These are phyloP conservation scores for Struthidea cinerea DNA, from an alignment of 2,113 vertebrate genomes.

Conservation along the genomic window DNA sequence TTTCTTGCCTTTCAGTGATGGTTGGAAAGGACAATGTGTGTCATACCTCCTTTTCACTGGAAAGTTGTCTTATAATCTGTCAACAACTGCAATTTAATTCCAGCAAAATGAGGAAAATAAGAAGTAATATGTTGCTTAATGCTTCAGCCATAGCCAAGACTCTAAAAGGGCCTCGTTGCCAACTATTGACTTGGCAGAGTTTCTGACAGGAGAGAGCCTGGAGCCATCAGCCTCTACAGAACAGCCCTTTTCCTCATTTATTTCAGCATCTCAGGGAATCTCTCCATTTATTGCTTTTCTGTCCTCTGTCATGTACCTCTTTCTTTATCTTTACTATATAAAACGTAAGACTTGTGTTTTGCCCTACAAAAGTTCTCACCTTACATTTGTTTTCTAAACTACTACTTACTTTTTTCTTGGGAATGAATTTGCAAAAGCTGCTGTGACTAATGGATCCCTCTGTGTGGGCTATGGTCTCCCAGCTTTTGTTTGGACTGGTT, in stretches of 20 bases:
- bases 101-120: neutral
- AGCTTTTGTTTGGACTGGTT: neutral
- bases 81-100: neutral
- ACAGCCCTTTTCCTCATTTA: neutral
- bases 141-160: neutral
- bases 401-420: neutral
- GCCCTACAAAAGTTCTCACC: neutral
- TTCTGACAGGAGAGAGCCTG: neutral
- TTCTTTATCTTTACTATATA: neutral
- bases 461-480: rapidly evolving
- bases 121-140: neutral
- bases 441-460: neutral
- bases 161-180: neutral
- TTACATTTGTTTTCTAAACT: neutral
- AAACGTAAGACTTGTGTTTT: neutral
- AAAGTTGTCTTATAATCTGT: neutral
- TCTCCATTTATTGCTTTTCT: neutral
- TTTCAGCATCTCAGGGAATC: neutral
- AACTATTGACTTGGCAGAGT: neutral
- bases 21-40: neutral
- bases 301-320: neutral
- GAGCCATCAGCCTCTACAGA: neutral
- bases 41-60: neutral
- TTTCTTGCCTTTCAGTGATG: neutral
- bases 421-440: neutral